These are phyloP conservation scores for Acronicta leporina DNA, from an alignment of 2,888 invertebrate genomes.

Conservation along the genomic window DNA sequence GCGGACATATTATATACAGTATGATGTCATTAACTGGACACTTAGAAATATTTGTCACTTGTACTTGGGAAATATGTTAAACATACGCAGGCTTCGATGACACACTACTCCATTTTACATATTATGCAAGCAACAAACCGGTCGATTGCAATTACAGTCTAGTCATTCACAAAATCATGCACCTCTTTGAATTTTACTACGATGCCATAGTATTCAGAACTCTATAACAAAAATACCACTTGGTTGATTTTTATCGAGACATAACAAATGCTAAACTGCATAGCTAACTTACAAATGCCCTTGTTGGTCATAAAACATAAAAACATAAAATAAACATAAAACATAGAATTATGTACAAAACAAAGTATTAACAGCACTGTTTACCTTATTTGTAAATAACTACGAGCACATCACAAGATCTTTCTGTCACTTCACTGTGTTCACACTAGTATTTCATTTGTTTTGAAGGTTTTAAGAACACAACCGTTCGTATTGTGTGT, in stretches of 20 bases:
- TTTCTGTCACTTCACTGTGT: conserved; percentile 72
- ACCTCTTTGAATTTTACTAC: conserved; percentile 67
- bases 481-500: conserved; percentile 53
- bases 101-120: conserved; percentile 70
- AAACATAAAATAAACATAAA: too few species aligned
- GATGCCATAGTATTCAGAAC: conserved; percentile 37
- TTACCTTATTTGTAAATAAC: conserved; percentile 70
- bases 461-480: conserved; percentile 60
- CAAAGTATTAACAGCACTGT: conserved; percentile 55
- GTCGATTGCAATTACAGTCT: conserved; percentile 61
- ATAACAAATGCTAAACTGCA: conserved; percentile 51
- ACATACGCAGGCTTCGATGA: conserved; percentile 67
- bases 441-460: conserved; percentile 64
- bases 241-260: conserved; percentile 50
- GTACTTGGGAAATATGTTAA: conserved; percentile 58
- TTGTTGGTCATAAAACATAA: conserved; percentile 64
- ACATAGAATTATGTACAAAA: conserved; percentile 55
- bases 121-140: conserved; percentile 77
- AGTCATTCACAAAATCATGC: conserved; percentile 76
- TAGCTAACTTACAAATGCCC: conserved; percentile 71
- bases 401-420: conserved; percentile 70
- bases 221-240: conserved; percentile 41
- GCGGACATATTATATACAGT: conserved; percentile 73
- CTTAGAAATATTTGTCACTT: conserved; percentile 75
- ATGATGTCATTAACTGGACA: conserved; percentile 83